These are phyloP conservation scores for Notamacropus eugenii DNA, from an alignment of 2,797 vertebrate genomes.

Conservation along the genomic window DNA sequence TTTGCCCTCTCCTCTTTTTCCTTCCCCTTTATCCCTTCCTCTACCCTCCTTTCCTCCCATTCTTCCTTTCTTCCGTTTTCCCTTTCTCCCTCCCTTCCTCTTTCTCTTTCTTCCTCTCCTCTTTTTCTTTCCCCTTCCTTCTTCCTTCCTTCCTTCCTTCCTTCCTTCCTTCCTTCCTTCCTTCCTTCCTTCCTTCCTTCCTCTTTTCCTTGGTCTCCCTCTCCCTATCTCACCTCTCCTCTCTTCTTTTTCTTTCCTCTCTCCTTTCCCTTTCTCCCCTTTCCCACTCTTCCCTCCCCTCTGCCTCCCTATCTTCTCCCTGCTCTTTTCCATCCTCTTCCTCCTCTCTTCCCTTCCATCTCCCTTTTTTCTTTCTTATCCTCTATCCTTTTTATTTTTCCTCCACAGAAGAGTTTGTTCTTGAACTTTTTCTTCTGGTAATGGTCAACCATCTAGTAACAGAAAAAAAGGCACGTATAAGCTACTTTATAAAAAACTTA, in stretches of 20 bases:
- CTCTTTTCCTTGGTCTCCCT: too few relatives aligned
- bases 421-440: background rate
- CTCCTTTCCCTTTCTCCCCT: background rate
- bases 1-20: fast-evolving
- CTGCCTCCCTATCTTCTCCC: background rate
- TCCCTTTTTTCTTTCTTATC: background rate
- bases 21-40: too few relatives aligned
- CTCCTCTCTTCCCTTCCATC: background rate
- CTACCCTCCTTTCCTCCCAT: too few relatives aligned
- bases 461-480: background rate
- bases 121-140: background rate
- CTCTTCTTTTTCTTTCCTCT: too few relatives aligned
- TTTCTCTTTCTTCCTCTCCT: background rate
- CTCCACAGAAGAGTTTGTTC: background rate
- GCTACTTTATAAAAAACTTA: conserved; percentile 15
- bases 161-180: too few relatives aligned
- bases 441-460: background rate
- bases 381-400: too few relatives aligned
- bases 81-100: background rate
- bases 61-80: background rate
- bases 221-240: background rate
- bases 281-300: background rate
- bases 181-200: background rate
- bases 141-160: too few relatives aligned
- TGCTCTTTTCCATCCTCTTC: too few relatives aligned